These are phyloP conservation scores for Nasonia giraulti DNA, from an alignment of 1,140 invertebrate genomes.

Conservation along the genomic window DNA sequence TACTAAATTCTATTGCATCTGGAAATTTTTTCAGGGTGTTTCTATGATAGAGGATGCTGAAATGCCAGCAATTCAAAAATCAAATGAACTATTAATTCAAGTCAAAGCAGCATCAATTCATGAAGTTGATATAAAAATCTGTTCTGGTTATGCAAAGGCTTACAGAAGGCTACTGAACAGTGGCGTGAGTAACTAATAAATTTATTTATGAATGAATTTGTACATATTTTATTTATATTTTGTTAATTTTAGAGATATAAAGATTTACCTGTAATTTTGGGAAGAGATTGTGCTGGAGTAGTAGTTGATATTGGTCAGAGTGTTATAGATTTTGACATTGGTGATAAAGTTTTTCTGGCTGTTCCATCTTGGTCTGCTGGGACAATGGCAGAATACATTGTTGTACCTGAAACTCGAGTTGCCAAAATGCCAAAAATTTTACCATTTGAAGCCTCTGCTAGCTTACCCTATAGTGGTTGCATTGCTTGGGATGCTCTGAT, in stretches of 20 bases:
- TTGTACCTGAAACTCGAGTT: constrained; percentile 76
- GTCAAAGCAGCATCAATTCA: constrained; percentile 80
- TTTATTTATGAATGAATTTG: not conserved
- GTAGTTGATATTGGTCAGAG: constrained; percentile 79
- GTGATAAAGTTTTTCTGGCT: constrained; percentile 80
- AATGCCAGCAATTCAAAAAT: constrained; percentile 74
- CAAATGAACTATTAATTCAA: constrained; percentile 80
- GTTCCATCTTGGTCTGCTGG: constrained; percentile 78
- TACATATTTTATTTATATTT: constrained; percentile 13
- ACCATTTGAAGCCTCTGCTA: constrained; percentile 81
- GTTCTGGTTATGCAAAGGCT: constrained; percentile 77
- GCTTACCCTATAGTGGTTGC: constrained; percentile 82
- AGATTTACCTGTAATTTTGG: constrained; percentile 79
- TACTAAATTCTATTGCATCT: constrained; percentile 50
- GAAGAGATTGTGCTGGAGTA: constrained; percentile 82
- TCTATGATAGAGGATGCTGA: constrained; percentile 76
- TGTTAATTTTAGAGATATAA: constrained; percentile 69
- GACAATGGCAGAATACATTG: constrained; percentile 78
- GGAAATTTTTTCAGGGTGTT: constrained; percentile 70
- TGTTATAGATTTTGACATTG: constrained; percentile 78
- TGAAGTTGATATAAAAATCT: constrained; percentile 79
- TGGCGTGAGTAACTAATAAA: constrained; percentile 70
- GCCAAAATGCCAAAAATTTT: constrained; percentile 80
- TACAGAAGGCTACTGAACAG: constrained; percentile 76
- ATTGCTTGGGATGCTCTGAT: constrained; percentile 81